Conservation (phyloP, 1,140 invertebrate species). For the Caerostris darwini region DNA sequence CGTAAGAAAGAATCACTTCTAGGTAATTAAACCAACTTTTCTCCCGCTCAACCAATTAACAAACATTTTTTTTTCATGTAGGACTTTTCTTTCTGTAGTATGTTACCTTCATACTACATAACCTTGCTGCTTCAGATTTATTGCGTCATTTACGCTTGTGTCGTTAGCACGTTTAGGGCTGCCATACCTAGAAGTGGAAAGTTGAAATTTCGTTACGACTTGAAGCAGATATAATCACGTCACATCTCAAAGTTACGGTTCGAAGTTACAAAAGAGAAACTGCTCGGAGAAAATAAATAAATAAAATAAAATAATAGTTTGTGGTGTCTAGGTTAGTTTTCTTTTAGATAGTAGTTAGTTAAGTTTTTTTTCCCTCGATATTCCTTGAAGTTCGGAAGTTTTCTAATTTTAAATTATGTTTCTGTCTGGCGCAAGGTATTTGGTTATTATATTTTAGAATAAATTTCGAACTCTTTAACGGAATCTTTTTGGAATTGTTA, state of each 20-base stretch:
- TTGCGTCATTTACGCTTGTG: neutral
- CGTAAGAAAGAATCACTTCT: neutral
- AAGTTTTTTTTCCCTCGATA: neutral
- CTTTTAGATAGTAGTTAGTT: neutral
- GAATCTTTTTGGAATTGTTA: too few relatives aligned
- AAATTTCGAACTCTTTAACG: too few relatives aligned
- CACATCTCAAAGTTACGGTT: conserved; percentile 32
- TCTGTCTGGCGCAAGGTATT: too few relatives aligned
- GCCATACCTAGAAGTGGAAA: neutral
- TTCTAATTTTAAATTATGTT: neutral
- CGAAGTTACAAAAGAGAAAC: neutral
- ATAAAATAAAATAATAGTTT: neutral
- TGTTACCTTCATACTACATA: neutral
- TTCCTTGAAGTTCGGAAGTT: neutral
- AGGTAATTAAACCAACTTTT: conserved; percentile 35
- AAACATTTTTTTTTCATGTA: neutral
- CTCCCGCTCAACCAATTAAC: neutral
- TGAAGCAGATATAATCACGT: conserved; percentile 45
- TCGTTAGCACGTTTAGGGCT: conserved; percentile 33
- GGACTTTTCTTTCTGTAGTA: neutral
- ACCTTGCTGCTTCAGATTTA: neutral
- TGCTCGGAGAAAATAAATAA: neutral
- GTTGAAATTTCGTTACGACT: conserved; percentile 49
- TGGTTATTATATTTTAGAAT: too few relatives aligned
- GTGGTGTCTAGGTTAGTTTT: too few relatives aligned